Evolutionary conservation across 1,140 invertebrate genomes (phyloP), one percentile per base, ranked within the genome.

Genomic region (Musca domestica): DNA sequence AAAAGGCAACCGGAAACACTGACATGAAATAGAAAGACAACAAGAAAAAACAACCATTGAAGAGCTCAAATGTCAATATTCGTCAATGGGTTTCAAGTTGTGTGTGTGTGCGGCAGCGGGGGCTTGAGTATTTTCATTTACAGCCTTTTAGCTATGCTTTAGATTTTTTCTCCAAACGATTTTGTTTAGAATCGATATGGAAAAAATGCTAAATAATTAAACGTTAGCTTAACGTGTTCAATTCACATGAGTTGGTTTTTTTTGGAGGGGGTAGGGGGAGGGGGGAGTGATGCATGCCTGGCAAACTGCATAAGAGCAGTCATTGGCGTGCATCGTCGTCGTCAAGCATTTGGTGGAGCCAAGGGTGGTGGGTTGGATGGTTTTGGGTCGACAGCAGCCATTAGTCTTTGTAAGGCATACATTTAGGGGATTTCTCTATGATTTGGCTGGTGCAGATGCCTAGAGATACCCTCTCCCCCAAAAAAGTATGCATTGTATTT

Each of bases 171-270:
- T n/a, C n/a, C n/a, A 19, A 20, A 1, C 22, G 19, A 27, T 30
- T 58, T 30, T 30, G 48, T 61, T 61, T 61, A 34, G 56, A 20
- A 61, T 61, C 30, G 56, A 61, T 34, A 27, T 61, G 30, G n/a
- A 61, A 61, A 61, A 61, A 61, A 61, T 51, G 19, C 56, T 61
- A 61, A 61, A 61, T 61, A 61, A 61, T 61, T 61, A 61, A 61
- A 61, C 56, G 56, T 61, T 61, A 61, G 56, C 56, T 61, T 61
- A 61, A 41, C 56, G 34, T 61, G 52, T 56, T 56, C 22, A 15
- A 41, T 41, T 41, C 34, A 12, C 10, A 41, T 41, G 34, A 41
- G 34, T 10, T 12, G n/a, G n/a, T n/a, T n/a, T n/a, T n/a, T n/a
- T n/a, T n/a, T n/a, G n/a, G 34, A 41, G 27, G 3, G 3, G 27